Conservation (phyloP, 2,888 invertebrate species). For the Pseudolycoriella hygida region DNA sequence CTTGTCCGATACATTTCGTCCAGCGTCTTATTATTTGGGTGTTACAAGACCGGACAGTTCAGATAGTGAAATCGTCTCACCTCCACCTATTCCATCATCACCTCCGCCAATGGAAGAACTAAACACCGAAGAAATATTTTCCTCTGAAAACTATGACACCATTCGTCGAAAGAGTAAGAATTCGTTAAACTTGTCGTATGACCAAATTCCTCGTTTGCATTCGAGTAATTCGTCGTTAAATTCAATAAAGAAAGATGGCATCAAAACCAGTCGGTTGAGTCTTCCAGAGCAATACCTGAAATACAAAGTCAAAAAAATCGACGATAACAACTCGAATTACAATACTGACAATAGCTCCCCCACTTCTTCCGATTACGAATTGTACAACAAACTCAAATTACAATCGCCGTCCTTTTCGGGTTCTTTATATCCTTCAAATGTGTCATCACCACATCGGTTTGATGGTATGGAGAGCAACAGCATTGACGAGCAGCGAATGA, state of each 20-base stretch:
- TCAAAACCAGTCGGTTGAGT: slow-evolving; percentile 24
- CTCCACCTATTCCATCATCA: slow-evolving; percentile 60
- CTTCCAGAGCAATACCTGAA: slow-evolving; percentile 27
- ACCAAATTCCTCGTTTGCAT: slow-evolving; percentile 26
- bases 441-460: slow-evolving; percentile 3
- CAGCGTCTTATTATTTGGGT: slow-evolving; percentile 72
- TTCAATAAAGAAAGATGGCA: slow-evolving; percentile 18
- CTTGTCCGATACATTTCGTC: slow-evolving; percentile 72
- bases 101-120: slow-evolving; percentile 57
- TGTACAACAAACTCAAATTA: slow-evolving; percentile 25
- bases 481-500: slow-evolving; percentile 38
- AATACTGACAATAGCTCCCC: slow-evolving; percentile 28
- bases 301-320: slow-evolving; percentile 9
- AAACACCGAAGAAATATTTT: slow-evolving; percentile 37
- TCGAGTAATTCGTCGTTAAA: slow-evolving; percentile 25
- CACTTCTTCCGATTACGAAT: slow-evolving; percentile 26
- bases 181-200: slow-evolving; percentile 21
- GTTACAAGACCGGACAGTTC: slow-evolving; percentile 58
- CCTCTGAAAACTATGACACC: slow-evolving; percentile 27
- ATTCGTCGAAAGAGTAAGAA: slow-evolving; percentile 22
- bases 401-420: slow-evolving; percentile 20
- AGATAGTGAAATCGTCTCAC: slow-evolving; percentile 61
- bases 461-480: slow-evolving; percentile 16
- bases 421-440: slow-evolving; percentile 19
- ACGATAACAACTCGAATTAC: slow-evolving; percentile 22